Conservation (phyloP, 2,888 invertebrate genomes). For the Geotrupes spiniger region DNA sequence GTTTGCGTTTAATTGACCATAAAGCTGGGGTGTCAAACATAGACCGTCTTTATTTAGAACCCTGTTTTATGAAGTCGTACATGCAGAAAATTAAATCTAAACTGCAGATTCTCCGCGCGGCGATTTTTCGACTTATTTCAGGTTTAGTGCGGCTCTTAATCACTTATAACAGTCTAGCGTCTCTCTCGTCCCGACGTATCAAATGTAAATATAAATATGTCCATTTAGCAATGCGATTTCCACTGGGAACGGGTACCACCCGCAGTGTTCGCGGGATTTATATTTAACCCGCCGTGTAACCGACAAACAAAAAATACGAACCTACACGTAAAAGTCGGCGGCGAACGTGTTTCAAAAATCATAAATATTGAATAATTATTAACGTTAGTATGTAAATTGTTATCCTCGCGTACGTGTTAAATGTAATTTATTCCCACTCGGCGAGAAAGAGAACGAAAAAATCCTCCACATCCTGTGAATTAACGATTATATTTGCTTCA, state of each 20-base stretch:
- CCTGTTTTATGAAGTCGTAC: too few species aligned
- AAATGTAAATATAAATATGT: conserved; percentile 1
- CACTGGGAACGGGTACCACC: background rate
- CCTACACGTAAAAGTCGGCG: conserved; percentile 6
- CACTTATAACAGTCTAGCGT: too few species aligned
- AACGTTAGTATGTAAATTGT: conserved; percentile 15
- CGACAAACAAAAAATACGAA: background rate
- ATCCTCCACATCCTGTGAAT: conserved; percentile 1
- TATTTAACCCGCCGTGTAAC: background rate
- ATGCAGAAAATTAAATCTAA: too few species aligned
- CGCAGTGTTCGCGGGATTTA: conserved; percentile 5
- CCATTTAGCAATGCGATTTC: conserved; percentile 1
- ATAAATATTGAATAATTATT: conserved; percentile 12
- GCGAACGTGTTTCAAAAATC: conserved; percentile 14
- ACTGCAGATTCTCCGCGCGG: too few species aligned
- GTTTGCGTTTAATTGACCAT: too few species aligned
- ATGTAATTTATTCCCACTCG: conserved; percentile 4
- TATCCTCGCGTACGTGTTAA: conserved; percentile 2
- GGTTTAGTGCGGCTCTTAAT: too few species aligned
- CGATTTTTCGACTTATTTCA: too few species aligned
- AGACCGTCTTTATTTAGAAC: too few species aligned
- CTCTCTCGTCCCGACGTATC: too few species aligned
- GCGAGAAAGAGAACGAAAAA: background rate
- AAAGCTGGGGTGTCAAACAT: too few species aligned
- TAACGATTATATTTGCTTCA: conserved; percentile 5